phyloP scores from a whole-genome alignment of 2,888 invertebrate species.

The Chloromyia formosa region DNA sequence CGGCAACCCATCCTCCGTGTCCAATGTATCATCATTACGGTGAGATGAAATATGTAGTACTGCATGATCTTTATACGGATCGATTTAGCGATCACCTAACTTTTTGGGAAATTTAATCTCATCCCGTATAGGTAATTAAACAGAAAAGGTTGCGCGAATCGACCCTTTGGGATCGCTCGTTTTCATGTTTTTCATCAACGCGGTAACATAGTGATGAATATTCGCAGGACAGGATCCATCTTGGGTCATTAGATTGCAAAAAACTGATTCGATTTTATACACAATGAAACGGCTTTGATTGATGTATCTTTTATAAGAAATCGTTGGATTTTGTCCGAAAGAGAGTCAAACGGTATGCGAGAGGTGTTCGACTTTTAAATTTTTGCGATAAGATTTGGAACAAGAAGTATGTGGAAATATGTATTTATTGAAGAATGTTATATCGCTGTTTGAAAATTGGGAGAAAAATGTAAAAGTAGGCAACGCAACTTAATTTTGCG shows the following conservation, averaged over 20 bases:
- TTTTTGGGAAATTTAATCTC: slow-evolving; percentile 36
- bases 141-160: slow-evolving; percentile 40
- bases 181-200: slow-evolving; percentile 16
- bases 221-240: not conserved
- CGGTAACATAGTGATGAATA: not conserved
- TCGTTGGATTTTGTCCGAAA: too few relatives aligned
- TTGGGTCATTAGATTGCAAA: slow-evolving; percentile 26
- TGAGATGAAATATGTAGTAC: slow-evolving; percentile 35
- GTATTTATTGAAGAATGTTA: too few relatives aligned
- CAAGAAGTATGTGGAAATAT: too few relatives aligned
- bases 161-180: slow-evolving; percentile 39
- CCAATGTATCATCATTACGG: not conserved
- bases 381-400: too few relatives aligned
- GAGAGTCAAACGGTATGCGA: too few relatives aligned
- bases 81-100: slow-evolving; percentile 32
- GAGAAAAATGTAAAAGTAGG: too few relatives aligned
- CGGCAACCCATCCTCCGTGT: slow-evolving; percentile 8
- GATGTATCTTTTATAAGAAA: slow-evolving; percentile 25
- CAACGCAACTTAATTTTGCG: too few relatives aligned
- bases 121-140: slow-evolving; percentile 37
- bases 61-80: slow-evolving; percentile 19
- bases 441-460: too few relatives aligned
- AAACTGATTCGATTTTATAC: slow-evolving; percentile 24
- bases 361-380: too few relatives aligned
- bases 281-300: slow-evolving; percentile 26